These are phyloP conservation scores for Cylas formicarius DNA, from an alignment of 1,140 invertebrate genomes.

Conservation along the genomic window DNA sequence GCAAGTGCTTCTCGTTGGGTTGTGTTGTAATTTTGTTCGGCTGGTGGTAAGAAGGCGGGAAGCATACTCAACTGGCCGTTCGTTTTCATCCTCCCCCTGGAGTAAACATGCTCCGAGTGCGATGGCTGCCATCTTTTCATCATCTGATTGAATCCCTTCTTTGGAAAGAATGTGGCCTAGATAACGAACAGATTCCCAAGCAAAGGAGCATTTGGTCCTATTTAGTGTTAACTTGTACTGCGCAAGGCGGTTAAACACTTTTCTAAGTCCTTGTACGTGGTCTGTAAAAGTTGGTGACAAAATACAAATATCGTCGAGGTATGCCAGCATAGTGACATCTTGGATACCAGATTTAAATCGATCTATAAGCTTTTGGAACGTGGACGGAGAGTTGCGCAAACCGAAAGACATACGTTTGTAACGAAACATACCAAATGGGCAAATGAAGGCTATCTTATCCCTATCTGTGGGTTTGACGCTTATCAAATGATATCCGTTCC, in stretches of 20 bases:
- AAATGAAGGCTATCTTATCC: constrained; percentile 43
- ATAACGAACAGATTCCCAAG: too few relatives aligned
- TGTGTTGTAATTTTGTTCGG: constrained; percentile 40
- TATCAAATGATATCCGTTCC: constrained; percentile 39
- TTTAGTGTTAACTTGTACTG: constrained; percentile 33
- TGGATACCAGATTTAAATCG: constrained; percentile 18
- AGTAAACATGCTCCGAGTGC: constrained; percentile 39
- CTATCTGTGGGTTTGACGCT: constrained; percentile 27
- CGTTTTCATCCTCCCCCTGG: constrained; percentile 33
- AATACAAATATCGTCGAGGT: constrained; percentile 8
- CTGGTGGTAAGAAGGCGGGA: constrained; percentile 28
- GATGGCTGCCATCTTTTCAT: too few relatives aligned
- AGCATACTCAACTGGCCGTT: constrained; percentile 38
- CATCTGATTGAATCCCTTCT: too few relatives aligned
- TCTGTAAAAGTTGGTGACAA: constrained; percentile 32
- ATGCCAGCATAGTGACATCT: constrained; percentile 2
- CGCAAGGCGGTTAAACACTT: constrained; percentile 26
- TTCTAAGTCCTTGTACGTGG: constrained; percentile 43
- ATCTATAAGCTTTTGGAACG: constrained; percentile 38
- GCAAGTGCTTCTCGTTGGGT: constrained; percentile 37
- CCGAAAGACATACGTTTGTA: constrained; percentile 34
- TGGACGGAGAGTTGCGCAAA: constrained; percentile 28
- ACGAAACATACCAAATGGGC: constrained; percentile 31
- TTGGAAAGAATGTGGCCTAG: too few relatives aligned
- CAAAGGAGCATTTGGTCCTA: constrained; percentile 36